phyloP scores from a whole-genome alignment of 2,113 vertebrate species.

The Riparia riparia region DNA sequence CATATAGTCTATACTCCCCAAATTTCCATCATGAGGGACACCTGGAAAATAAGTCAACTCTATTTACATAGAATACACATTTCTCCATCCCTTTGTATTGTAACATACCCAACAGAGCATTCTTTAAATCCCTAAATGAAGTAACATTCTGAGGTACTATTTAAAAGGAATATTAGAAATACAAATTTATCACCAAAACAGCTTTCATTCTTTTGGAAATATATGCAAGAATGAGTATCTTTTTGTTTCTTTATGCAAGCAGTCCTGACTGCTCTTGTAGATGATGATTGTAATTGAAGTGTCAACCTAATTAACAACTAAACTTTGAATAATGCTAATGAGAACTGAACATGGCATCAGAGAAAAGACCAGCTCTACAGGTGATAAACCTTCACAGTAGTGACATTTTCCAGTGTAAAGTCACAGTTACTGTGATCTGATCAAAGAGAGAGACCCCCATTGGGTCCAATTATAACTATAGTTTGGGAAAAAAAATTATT shows the following conservation, averaged over 20 bases:
- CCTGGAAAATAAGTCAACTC: neutral
- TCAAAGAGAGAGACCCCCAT: conserved; percentile 96
- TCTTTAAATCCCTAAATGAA: neutral
- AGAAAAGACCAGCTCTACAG: conserved; percentile 96
- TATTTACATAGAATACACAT: neutral
- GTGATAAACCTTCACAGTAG: conserved; percentile 97
- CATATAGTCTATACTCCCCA: neutral
- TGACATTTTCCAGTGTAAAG: conserved; percentile 99
- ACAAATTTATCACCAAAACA: neutral
- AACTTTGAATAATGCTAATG: conserved; percentile 94
- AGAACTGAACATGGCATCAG: conserved; percentile 90
- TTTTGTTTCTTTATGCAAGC: conserved; percentile 79
- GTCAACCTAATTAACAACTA: conserved; percentile 95
- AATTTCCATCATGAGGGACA: neutral
- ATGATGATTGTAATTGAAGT: conserved; percentile 85
- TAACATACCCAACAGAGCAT: neutral
- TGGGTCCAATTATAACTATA: conserved; percentile 99
- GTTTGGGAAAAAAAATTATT: conserved; percentile 87
- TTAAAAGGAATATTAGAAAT: neutral
- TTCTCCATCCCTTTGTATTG: neutral
- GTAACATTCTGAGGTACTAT: neutral
- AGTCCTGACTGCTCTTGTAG: conserved; percentile 78
- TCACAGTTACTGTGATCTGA: conserved; percentile 95
- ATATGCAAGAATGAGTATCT: conserved; percentile 18
- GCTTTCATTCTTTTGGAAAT: neutral